phyloP scores from a whole-genome alignment of 2,113 vertebrate species.

The Psilopsiagon aymara region DNA sequence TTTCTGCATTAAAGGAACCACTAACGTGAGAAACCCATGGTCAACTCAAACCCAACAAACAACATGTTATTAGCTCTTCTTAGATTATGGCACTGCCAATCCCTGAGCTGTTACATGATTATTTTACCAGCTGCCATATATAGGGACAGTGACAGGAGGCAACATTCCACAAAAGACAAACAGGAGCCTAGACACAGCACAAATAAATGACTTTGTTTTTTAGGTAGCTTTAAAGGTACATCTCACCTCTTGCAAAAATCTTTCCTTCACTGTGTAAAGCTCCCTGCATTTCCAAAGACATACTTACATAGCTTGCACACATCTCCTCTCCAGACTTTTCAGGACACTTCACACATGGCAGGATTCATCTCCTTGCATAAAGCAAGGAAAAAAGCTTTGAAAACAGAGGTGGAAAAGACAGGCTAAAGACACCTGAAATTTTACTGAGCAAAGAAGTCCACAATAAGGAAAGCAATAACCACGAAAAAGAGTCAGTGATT shows the following conservation, averaged over 20 bases:
- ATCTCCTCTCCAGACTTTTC: neutral
- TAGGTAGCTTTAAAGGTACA: neutral
- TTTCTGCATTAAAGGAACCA: neutral
- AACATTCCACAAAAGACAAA: neutral
- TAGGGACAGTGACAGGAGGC: neutral
- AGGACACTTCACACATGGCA: neutral
- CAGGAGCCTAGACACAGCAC: neutral
- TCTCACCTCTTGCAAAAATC: neutral
- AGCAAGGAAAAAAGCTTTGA: neutral
- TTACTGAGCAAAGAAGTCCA: neutral
- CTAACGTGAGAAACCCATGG: neutral
- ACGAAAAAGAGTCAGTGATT: neutral
- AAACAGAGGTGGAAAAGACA: neutral
- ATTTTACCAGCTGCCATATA: neutral
- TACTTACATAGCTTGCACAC: no score
- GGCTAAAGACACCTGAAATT: neutral
- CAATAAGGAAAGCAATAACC: neutral
- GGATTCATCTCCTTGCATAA: neutral
- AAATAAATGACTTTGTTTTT: neutral
- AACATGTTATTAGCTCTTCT: neutral
- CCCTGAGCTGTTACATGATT: neutral
- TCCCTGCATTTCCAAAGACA: neutral
- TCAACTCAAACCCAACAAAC: neutral
- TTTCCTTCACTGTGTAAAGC: neutral
- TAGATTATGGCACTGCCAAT: neutral